Conservation (phyloP, 2,888 invertebrate genomes). For the Steinernema carpocapsae region DNA sequence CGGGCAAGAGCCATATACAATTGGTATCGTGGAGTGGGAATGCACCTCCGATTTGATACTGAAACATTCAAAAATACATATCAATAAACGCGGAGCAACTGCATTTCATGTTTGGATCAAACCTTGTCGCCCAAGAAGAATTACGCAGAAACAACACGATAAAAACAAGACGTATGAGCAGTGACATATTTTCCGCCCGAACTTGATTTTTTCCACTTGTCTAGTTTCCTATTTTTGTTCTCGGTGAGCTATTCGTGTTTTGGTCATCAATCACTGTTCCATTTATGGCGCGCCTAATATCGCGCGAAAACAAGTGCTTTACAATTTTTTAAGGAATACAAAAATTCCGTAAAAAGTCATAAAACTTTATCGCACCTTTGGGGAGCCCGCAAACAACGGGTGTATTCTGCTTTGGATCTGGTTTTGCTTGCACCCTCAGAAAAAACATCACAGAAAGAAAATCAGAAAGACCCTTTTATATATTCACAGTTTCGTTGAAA, state of each 20-base stretch:
- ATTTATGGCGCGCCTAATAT: background rate
- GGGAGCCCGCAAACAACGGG: background rate
- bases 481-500: background rate
- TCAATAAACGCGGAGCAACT: too few species aligned
- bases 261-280: too few species aligned
- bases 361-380: slow-evolving; percentile 13
- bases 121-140: too few species aligned
- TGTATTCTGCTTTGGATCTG: background rate
- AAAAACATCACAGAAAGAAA: background rate
- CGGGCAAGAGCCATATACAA: slow-evolving; percentile 59
- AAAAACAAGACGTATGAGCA: too few species aligned
- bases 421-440: background rate
- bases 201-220: background rate
- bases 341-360: background rate
- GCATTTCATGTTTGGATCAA: too few species aligned
- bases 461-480: background rate
- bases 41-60: slow-evolving; percentile 68
- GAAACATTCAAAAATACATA: slow-evolving; percentile 37
- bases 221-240: too few species aligned
- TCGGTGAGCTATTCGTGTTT: background rate
- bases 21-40: slow-evolving; percentile 66
- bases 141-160: too few species aligned
- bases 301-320: background rate
- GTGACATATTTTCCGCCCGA: background rate
- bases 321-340: too few species aligned